phyloP scores from a whole-genome alignment of 2,797 vertebrate species.

The Amblyopsis hoosieri region DNA sequence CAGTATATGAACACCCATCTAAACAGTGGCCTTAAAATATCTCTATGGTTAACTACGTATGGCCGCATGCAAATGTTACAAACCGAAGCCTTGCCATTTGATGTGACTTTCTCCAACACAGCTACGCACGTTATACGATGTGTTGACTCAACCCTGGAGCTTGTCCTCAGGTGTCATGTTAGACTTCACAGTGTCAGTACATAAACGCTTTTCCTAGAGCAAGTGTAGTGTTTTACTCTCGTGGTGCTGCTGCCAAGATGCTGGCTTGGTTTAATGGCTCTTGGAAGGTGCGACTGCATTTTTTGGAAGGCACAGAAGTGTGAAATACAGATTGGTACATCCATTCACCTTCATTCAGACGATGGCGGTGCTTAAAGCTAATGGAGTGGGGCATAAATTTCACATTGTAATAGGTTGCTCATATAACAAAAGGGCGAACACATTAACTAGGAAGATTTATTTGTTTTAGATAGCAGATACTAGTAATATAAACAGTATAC shows the following conservation, averaged over 20 bases:
- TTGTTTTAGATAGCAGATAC: constrained; percentile 41
- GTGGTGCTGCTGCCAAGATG: constrained; percentile 38
- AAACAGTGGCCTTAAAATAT: not conserved
- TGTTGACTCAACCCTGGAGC: constrained; percentile 54
- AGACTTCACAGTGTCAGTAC: constrained; percentile 47
- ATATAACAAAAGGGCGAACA: constrained; percentile 25
- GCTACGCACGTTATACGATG: constrained; percentile 45
- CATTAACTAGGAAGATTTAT: constrained; percentile 42
- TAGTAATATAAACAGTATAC: constrained; percentile 21
- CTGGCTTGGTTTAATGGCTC: constrained; percentile 61
- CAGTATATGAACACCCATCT: constrained; percentile 11
- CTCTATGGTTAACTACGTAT: constrained; percentile 47
- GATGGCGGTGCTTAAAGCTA: constrained; percentile 45
- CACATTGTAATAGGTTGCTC: constrained; percentile 45
- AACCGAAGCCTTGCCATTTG: constrained; percentile 23
- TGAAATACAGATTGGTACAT: constrained; percentile 55
- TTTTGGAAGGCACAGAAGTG: constrained; percentile 55
- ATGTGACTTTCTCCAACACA: constrained; percentile 25
- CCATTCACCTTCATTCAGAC: constrained; percentile 38
- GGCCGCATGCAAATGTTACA: constrained; percentile 38
- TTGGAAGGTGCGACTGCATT: constrained; percentile 42
- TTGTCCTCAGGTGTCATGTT: constrained; percentile 53
- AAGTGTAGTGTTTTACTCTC: constrained; percentile 51
- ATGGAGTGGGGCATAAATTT: constrained; percentile 51
- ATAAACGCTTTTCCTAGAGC: constrained; percentile 46